These are phyloP conservation scores for Gambelia wislizenii DNA, from an alignment of 2,797 vertebrate species.

Conservation along the genomic window DNA sequence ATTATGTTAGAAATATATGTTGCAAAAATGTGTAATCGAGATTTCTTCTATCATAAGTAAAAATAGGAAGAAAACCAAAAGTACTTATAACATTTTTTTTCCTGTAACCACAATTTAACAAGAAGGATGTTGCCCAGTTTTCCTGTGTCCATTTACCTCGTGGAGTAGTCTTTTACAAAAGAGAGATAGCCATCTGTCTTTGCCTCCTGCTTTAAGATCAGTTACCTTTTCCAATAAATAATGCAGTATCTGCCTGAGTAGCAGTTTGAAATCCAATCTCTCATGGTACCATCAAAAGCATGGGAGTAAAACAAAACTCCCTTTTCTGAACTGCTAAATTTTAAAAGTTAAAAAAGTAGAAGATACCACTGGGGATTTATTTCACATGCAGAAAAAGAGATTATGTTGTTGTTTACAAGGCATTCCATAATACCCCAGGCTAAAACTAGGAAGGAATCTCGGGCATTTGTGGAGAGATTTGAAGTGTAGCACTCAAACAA, in stretches of 20 bases:
- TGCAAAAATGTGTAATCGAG: not conserved
- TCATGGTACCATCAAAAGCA: conserved; percentile 4
- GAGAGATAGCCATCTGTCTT: conserved; percentile 40
- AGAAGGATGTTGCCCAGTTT: conserved; percentile 64
- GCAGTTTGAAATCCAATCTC: conserved; percentile 53
- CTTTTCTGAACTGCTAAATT: not conserved
- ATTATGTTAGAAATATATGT: not conserved
- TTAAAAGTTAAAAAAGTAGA: not conserved
- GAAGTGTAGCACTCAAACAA: not conserved
- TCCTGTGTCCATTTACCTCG: conserved; percentile 81
- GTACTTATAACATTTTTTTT: not conserved
- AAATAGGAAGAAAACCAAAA: not conserved
- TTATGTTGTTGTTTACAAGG: not conserved
- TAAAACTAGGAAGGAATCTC: not conserved
- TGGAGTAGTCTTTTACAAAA: conserved; percentile 76
- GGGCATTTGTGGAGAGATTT: not conserved
- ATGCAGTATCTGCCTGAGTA: conserved; percentile 44
- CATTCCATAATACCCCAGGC: not conserved
- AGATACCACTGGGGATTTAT: not conserved
- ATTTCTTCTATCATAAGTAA: not conserved
- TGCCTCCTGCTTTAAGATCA: conserved; percentile 68
- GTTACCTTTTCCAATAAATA: conserved; percentile 65
- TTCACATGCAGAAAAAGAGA: rapidly evolving
- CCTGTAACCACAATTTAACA: not conserved
- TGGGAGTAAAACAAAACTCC: conserved; percentile 25